Evolutionary conservation across 1,140 invertebrate species (phyloP), one percentile per base, ranked within the genome.

Genomic region (Andricus grossulariae): DNA sequence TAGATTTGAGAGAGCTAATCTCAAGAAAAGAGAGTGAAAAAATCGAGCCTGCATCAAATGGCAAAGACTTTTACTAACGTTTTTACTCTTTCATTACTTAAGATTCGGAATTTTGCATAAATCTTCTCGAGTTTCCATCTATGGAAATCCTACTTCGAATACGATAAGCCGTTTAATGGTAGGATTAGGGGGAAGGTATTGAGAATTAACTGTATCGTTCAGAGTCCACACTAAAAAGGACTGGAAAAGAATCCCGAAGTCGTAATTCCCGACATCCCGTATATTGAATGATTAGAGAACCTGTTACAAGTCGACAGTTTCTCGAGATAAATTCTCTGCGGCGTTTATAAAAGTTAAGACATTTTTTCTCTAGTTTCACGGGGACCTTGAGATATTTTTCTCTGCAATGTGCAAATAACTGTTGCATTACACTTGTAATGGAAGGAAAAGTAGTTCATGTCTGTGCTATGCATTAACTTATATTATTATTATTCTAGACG

Each of bases 311-410:
- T 66, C 57, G 60, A 66, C 60, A 66, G n/a, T 39, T 66, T 66
- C 60, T 66, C 60, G 25, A 66, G 60, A 66, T 66, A 66, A 66
- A 66, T 66, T 66, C 60, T 66, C 60, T 39, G 60, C 32, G 25
- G 25, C 60, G n/a, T 16, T 66, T 66, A 66, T 32, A 66, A 66
- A 66, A 66, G 60, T 66, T 39, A 39, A 45, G 60, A 66, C 45
- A 66, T 32, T 66, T 16, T 39, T 25, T 13, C 12, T 66, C 12
- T 66, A 66, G 57, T 66, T 66, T 66, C 25, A 16, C 25, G 32
- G 25, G 57, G 21, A 66, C 60, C 60, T 66, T 66, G 60, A 45
- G 60, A 66, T 66, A 66, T n/a, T 66, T 66, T 66, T 45, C 15
- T 45, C 39, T n/a, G 13, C 60, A 66, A 66, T 66, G 60, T 39